These are phyloP conservation scores for Corvus moneduloides DNA, from an alignment of 2,113 vertebrate genomes.

Conservation along the genomic window DNA sequence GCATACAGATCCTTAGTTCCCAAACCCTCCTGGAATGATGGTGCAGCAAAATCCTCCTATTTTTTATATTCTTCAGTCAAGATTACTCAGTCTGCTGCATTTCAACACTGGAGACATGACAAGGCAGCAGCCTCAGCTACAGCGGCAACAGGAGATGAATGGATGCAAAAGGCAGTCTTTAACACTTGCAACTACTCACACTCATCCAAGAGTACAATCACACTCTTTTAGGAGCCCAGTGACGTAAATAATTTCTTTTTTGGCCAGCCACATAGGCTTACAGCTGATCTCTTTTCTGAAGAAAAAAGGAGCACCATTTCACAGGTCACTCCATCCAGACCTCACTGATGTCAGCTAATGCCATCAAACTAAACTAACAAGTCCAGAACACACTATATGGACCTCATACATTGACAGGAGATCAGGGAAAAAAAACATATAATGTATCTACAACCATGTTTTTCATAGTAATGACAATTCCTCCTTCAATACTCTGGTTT, in stretches of 20 bases:
- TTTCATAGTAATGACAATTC: neutral
- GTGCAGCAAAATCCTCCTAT: neutral
- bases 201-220: neutral
- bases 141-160: neutral
- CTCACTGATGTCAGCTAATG: neutral
- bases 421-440: accelerated
- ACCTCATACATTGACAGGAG: neutral
- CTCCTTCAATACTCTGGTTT: neutral
- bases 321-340: neutral
- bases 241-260: neutral
- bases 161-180: accelerated
- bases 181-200: neutral
- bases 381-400: neutral
- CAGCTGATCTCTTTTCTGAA: neutral
- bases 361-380: neutral
- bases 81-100: neutral
- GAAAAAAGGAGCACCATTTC: neutral
- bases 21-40: neutral
- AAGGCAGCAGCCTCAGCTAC: neutral
- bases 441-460: neutral
- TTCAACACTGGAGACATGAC: neutral
- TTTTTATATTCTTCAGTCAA: neutral
- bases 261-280: neutral
- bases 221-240: accelerated
- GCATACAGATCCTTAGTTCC: neutral